Conservation (phyloP, 2,888 invertebrate genomes). For the Halictus ligatus region DNA sequence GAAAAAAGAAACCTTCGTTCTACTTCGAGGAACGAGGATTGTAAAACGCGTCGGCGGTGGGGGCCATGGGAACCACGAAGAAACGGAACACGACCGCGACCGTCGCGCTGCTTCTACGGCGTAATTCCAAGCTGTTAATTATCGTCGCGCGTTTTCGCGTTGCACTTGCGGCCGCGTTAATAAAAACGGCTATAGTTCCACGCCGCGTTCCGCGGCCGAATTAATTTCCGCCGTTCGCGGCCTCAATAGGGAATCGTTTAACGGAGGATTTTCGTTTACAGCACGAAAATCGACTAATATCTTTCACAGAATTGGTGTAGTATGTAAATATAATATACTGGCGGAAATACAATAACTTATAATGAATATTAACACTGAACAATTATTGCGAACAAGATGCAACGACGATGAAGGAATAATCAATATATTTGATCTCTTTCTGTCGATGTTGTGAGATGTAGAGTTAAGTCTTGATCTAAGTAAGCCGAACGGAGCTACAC, state of each 20-base stretch:
- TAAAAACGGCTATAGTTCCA: neutral
- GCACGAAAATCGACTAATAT: neutral
- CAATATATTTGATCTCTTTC: no score
- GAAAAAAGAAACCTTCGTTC: constrained; percentile 25
- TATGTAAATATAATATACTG: no score
- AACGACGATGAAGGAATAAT: no score
- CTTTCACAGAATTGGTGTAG: neutral
- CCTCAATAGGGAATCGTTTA: neutral
- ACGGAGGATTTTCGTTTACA: neutral
- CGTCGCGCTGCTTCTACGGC: constrained; percentile 16
- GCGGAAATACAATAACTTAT: no score
- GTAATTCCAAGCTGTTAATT: constrained; percentile 32
- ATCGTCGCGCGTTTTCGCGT: constrained; percentile 9
- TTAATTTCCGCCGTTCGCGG: neutral
- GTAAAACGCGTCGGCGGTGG: constrained; percentile 6
- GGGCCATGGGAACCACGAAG: constrained; percentile 7
- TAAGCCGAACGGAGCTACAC: no score
- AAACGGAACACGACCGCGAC: constrained; percentile 9
- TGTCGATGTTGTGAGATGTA: no score
- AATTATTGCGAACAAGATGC: no score
- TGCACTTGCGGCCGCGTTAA: neutral
- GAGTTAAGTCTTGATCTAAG: no score
- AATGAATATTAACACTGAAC: no score
- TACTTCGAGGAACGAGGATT: constrained; percentile 23
- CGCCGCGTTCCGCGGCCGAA: neutral